A percentile compares a stretch with the other conserved stretches of the same genome.
Conservation (phyloP, 2,797 vertebrate species). For the Aldrovandia affinis region DNA sequence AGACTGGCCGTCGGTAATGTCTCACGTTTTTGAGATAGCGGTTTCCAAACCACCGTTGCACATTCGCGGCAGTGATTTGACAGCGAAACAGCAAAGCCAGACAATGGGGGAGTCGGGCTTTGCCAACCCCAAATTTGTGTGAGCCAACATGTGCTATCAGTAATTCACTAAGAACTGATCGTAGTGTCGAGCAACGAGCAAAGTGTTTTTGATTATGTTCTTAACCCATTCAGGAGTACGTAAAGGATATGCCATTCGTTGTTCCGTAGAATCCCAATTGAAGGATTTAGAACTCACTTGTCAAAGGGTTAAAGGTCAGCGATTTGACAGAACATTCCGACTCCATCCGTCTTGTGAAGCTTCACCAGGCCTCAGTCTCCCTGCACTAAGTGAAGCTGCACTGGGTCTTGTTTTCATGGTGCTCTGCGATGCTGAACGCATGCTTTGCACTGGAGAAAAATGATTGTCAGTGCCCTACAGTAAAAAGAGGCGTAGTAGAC, state of each 20-base stretch:
- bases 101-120: neutral
- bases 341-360: neutral
- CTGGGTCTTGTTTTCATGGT: neutral
- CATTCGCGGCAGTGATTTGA: neutral
- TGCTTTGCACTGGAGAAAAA: neutral
- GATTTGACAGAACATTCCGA: neutral
- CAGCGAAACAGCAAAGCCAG: neutral
- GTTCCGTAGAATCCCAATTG: neutral
- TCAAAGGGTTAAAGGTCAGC: neutral
- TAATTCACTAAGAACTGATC: neutral
- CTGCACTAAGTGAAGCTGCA: neutral
- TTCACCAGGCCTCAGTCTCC: neutral
- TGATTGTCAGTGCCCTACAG: neutral
- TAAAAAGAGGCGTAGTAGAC: neutral
- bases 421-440: neutral
- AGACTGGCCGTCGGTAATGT: neutral
- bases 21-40: neutral
- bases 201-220: neutral
- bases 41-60: neutral
- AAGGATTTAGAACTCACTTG: neutral
- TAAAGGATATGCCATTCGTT: neutral
- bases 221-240: neutral
- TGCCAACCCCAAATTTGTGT: too few relatives aligned
- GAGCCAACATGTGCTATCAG: neutral
- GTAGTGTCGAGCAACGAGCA: neutral